These are phyloP conservation scores for Aplocera efformata DNA, from an alignment of 2,888 invertebrate species.

Conservation along the genomic window DNA sequence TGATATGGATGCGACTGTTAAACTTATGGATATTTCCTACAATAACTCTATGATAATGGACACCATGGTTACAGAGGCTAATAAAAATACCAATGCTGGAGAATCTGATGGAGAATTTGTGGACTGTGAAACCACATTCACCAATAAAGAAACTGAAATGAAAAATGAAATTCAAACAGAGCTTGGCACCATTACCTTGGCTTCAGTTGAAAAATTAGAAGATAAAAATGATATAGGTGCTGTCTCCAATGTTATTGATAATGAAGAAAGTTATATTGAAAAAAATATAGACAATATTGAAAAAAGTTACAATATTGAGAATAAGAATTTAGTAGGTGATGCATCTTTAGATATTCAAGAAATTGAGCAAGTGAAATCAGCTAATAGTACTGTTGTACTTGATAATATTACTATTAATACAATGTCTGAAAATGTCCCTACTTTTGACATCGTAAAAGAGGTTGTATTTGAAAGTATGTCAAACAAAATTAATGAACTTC, in stretches of 20 bases:
- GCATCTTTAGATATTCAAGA: too few species aligned
- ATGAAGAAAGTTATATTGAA: neutral
- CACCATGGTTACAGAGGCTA: conserved; percentile 39
- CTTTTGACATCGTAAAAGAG: neutral
- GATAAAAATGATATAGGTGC: neutral
- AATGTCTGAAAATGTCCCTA: too few species aligned
- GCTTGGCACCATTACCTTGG: neutral
- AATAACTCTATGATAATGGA: conserved; percentile 48
- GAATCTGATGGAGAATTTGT: conserved; percentile 70
- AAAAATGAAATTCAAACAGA: conserved; percentile 7
- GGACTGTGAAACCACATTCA: conserved; percentile 69
- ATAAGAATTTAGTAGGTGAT: neutral
- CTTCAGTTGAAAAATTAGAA: neutral
- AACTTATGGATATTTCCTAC: conserved; percentile 63
- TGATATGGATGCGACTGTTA: conserved; percentile 47
- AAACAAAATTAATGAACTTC: too few species aligned
- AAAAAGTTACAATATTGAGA: neutral
- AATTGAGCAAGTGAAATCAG: too few species aligned
- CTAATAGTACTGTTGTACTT: too few species aligned
- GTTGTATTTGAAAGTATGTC: neutral
- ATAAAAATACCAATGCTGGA: conserved; percentile 24
- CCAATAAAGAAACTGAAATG: conserved; percentile 36
- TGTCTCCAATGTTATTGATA: neutral
- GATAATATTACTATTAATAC: too few species aligned
- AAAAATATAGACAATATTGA: neutral